Conservation (phyloP, 2,888 invertebrate genomes). For the Lasius fuliginosus region DNA sequence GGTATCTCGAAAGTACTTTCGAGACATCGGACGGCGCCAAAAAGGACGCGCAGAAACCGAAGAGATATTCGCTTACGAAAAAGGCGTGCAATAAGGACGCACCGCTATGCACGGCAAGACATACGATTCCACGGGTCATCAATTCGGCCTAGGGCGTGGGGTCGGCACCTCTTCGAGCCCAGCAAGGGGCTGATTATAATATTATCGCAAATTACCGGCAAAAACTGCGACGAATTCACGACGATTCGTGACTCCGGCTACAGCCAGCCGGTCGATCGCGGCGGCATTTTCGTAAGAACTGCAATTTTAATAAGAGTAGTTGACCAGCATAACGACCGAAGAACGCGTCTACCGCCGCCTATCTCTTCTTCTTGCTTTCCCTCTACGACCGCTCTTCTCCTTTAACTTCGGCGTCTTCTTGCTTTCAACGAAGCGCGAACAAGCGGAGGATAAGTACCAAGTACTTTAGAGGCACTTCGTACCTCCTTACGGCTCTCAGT, state of each 20-base stretch:
- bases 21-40: slow-evolving; percentile 29
- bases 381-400: slow-evolving; percentile 47
- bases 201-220: slow-evolving; percentile 80
- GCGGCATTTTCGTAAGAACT: slow-evolving; percentile 58
- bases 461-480: slow-evolving; percentile 69
- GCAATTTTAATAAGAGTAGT: slow-evolving; percentile 68
- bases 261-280: slow-evolving; percentile 52
- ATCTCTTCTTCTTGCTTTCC: slow-evolving; percentile 44
- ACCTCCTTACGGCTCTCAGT: slow-evolving; percentile 69
- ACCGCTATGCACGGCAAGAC: slow-evolving; percentile 57
- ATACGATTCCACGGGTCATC: slow-evolving; percentile 77
- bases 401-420: slow-evolving; percentile 28
- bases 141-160: slow-evolving; percentile 73
- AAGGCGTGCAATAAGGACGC: slow-evolving; percentile 57
- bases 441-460: slow-evolving; percentile 61
- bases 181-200: slow-evolving; percentile 80
- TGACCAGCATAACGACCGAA: slow-evolving; percentile 66
- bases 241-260: slow-evolving; percentile 63
- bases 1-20: slow-evolving; percentile 44
- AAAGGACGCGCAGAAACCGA: slow-evolving; percentile 16
- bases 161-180: slow-evolving; percentile 66
- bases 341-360: slow-evolving; percentile 55
- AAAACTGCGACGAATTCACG: slow-evolving; percentile 79
- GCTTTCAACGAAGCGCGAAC: slow-evolving; percentile 50
- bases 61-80: slow-evolving; percentile 43